Base-by-base conservation (phyloP, 2,797 vertebrate species). In the Apogon hyalosoma region DNA sequence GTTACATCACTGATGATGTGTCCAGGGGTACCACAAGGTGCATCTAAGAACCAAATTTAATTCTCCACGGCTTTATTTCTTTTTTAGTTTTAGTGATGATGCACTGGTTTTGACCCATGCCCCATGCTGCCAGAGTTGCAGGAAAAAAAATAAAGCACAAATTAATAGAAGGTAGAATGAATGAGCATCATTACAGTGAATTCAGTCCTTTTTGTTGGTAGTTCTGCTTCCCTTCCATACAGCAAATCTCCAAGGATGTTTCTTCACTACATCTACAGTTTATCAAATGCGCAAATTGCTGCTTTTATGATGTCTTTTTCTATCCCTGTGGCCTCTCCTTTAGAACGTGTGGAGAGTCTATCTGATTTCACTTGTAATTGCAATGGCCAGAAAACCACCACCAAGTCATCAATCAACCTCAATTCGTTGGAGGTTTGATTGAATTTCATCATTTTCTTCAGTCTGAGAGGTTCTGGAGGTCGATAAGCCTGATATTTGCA, bases 301-400 rank as follows among this genome's bases (percentile, higher is more conserved):
- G 63, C 79, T 63, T 58, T 64, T 72, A 69, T 71, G 55, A 66
- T 7, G 21, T 68, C n/a, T 63, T 78, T 62, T 54, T 75, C 69
- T 65, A 55, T 74, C 60, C 81, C 55, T 46, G 28, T 52, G 60
- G 68, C 70, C 61, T 73, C 47, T 68, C 46, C 47, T 41, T 21
- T 18, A 80, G 24, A 86, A 75, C 62, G 57, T 51, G 49, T 58
- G 43, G 54, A 63, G 65, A 69, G 76, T 71, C 75, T 81, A 75
- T 89, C 80, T 84, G 81, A 91, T 90, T 91, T 84, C 74, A 70
- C 78, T 74, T 77, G 75, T 87, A 89, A 91, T 89, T 89, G 81
- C 77, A 66, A 66, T 60, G 71, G 63, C 82, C 90, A 88, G 67
- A 73, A 89, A 78, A 84, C 73, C 80, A 85, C 78, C 83, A 85